Conservation (phyloP, 2,888 invertebrate species). For the Merodon equestris region DNA sequence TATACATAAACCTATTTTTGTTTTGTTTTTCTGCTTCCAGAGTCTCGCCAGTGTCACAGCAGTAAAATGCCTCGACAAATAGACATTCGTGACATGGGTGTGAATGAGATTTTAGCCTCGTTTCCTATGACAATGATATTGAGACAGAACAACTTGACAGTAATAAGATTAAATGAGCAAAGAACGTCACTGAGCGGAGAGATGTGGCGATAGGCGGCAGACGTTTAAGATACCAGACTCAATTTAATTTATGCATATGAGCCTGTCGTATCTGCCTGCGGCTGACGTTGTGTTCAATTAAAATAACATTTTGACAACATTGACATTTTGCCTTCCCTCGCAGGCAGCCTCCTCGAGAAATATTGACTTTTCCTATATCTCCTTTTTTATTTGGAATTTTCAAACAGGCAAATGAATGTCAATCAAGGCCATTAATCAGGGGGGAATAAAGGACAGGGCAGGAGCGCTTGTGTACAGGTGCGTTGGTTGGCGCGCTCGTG, state of each 20-base stretch:
- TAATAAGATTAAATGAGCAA: conserved; percentile 4
- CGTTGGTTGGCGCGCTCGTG: background rate
- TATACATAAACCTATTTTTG: too few species aligned
- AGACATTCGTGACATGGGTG: conserved; percentile 12
- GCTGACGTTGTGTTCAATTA: conserved; percentile 15
- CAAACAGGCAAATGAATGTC: background rate
- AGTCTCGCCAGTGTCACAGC: background rate
- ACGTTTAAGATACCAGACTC: background rate
- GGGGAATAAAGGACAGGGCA: background rate
- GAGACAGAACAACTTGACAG: conserved; percentile 10
- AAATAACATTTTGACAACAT: conserved; percentile 13
- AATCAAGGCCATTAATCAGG: conserved; percentile 3
- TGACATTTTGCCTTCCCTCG: background rate
- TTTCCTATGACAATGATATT: conserved; percentile 11
- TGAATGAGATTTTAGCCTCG: conserved; percentile 1
- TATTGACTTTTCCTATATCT: too few species aligned
- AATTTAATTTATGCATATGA: conserved; percentile 12
- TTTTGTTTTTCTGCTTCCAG: too few species aligned
- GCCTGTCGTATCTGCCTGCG: conserved; percentile 1
- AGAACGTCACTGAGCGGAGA: too few species aligned
- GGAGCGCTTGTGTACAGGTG: too few species aligned
- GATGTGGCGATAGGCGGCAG: too few species aligned
- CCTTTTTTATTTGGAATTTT: too few species aligned
- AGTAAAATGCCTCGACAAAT: conserved; percentile 8
- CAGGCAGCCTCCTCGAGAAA: too few species aligned